Conservation (phyloP, 2,113 vertebrate species). For the Podarcis muralis region DNA sequence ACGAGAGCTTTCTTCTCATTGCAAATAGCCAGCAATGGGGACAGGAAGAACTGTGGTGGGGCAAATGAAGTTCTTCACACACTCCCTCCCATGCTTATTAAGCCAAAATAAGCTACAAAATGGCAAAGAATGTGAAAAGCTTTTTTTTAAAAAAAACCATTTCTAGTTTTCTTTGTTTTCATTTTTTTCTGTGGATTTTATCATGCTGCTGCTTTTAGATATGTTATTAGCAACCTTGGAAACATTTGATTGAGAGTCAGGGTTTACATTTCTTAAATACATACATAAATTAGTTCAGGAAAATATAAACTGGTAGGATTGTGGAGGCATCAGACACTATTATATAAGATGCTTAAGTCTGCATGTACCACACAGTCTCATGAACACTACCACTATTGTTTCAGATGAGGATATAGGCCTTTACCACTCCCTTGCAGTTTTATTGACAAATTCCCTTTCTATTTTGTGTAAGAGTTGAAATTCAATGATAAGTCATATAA, state of each 20-base stretch:
- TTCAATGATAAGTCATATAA: conserved; percentile 64
- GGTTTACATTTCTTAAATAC: neutral
- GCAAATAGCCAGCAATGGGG: neutral
- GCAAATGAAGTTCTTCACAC: neutral
- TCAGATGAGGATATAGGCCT: conserved; percentile 56
- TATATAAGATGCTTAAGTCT: conserved; percentile 35
- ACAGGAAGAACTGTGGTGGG: too few species aligned
- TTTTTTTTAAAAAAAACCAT: neutral
- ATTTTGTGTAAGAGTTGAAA: conserved; percentile 60
- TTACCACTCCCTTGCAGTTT: conserved; percentile 64
- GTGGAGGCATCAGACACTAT: neutral
- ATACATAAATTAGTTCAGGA: neutral
- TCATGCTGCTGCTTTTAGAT: neutral
- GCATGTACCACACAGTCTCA: conserved; percentile 46
- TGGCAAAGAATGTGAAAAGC: neutral
- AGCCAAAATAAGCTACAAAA: neutral
- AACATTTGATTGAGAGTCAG: neutral
- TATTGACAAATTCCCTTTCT: conserved; percentile 65
- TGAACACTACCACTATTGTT: conserved; percentile 53
- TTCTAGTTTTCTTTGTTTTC: neutral
- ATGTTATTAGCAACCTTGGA: neutral
- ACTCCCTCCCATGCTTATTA: neutral
- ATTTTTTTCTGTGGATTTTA: neutral
- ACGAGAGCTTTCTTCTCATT: neutral
- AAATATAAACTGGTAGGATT: neutral